Percentiles rank a stretch among this genome's conserved stretches.
phyloP scores from a whole-genome alignment of 2,113 vertebrate genomes.

The Gnathonemus longibarbis region DNA sequence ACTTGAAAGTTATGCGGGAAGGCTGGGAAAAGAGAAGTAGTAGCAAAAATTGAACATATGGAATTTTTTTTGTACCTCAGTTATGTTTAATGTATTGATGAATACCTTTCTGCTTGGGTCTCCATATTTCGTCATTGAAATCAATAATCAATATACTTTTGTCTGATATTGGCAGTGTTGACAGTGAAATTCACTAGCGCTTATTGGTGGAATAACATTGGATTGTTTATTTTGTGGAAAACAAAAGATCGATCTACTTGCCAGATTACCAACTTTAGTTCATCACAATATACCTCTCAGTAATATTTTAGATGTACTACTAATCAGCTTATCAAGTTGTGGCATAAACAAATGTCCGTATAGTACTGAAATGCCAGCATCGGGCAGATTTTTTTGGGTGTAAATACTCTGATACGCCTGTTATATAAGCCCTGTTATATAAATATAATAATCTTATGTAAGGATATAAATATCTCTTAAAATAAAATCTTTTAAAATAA shows the following conservation, averaged over 20 bases:
- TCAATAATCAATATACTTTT: not conserved
- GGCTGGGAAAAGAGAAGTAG: too few relatives aligned
- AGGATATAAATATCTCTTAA: not conserved
- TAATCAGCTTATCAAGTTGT: not conserved
- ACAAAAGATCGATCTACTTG: not conserved
- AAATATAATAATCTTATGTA: not conserved
- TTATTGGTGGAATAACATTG: too few relatives aligned
- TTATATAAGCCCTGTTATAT: not conserved
- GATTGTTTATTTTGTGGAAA: too few relatives aligned
- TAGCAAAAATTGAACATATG: too few relatives aligned
- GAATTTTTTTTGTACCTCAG: too few relatives aligned
- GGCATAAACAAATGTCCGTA: not conserved
- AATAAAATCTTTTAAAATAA: not conserved
- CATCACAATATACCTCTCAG: not conserved
- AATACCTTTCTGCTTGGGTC: too few relatives aligned
- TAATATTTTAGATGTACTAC: not conserved
- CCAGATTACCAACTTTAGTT: not conserved
- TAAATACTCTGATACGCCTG: not conserved
- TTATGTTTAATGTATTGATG: too few relatives aligned
- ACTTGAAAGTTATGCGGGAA: too few relatives aligned
- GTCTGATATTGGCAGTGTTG: too few relatives aligned
- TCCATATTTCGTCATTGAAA: too few relatives aligned
- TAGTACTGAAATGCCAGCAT: not conserved
- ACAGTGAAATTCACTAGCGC: too few relatives aligned
- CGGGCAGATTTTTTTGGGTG: not conserved